Percentiles rank a stretch among this genome's conserved stretches.
phyloP scores from a whole-genome alignment of 1,140 invertebrate genomes.

The Drosophila parvula region DNA sequence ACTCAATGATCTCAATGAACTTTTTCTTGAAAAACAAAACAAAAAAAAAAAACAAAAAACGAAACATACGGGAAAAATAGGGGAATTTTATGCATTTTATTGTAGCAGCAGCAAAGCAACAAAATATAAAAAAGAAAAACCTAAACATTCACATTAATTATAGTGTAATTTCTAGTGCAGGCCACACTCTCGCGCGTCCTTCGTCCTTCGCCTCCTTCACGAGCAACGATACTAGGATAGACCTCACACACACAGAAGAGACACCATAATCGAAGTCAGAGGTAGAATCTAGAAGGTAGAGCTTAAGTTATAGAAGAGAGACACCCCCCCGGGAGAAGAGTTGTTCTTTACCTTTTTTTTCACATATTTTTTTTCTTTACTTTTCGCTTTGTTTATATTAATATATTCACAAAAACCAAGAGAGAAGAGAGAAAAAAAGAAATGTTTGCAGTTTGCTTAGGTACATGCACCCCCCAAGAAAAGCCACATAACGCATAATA shows the following conservation, averaged over 20 bases:
- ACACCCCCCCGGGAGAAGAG: constrained; percentile 12
- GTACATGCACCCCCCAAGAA: constrained; percentile 48
- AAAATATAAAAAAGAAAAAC: constrained; percentile 35
- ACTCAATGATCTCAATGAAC: constrained; percentile 81
- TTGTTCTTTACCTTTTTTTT: constrained; percentile 37
- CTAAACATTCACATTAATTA: constrained; percentile 76
- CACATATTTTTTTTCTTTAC: constrained; percentile 6
- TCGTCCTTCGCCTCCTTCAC: constrained; percentile 24
- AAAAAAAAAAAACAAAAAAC: constrained; percentile 36
- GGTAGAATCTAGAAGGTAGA: constrained; percentile 30
- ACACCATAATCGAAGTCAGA: constrained; percentile 16
- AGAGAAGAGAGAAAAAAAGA: not conserved
- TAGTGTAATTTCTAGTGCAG: constrained; percentile 60
- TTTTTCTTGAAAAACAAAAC: constrained; percentile 58
- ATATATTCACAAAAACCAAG: constrained; percentile 10
- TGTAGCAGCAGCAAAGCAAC: constrained; percentile 38
- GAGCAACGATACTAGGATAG: constrained; percentile 36
- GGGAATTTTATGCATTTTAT: constrained; percentile 63
- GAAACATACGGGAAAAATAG: constrained; percentile 36
- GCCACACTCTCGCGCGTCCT: constrained; percentile 71
- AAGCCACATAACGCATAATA: constrained; percentile 55
- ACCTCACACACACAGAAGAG: not conserved
- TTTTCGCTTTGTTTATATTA: constrained; percentile 17
- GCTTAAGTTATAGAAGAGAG: constrained; percentile 60
- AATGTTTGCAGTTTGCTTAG: constrained; percentile 46